Evolutionary conservation across 2,888 invertebrate genomes (phyloP).

Genomic region (Poecilobothrus nobilitatus): DNA sequence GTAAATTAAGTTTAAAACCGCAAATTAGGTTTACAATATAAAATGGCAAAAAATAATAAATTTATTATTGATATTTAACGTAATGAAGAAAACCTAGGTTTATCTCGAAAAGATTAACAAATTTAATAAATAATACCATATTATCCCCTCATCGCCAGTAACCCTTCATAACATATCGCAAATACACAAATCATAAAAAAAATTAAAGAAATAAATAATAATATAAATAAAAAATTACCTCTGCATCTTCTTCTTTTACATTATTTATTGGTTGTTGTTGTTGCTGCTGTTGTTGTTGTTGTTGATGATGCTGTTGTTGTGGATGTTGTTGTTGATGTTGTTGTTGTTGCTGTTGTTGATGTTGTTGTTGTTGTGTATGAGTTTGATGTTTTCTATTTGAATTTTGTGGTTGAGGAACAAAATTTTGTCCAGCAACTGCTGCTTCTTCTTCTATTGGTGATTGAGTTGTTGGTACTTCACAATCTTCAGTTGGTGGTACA

Average conservation of each 20-base stretch:
- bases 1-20: too few relatives aligned
- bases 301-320: conserved; percentile 22
- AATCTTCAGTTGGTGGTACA: conserved; percentile 83
- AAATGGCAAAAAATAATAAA: too few relatives aligned
- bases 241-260: background rate
- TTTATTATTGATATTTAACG: too few relatives aligned
- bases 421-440: background rate
- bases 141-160: too few relatives aligned
- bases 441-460: conserved; percentile 52
- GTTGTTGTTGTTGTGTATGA: conserved; percentile 21
- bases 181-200: too few relatives aligned
- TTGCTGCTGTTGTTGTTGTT: conserved; percentile 22
- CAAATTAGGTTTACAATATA: too few relatives aligned
- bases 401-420: background rate
- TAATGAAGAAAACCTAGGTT: too few relatives aligned
- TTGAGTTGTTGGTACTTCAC: conserved; percentile 72
- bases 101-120: too few relatives aligned
- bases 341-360: conserved; percentile 32
- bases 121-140: too few relatives aligned
- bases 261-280: background rate
- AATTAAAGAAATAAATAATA: too few relatives aligned
- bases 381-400: background rate
- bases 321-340: conserved; percentile 14
- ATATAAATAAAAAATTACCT: background rate
- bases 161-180: too few relatives aligned